Base-by-base conservation (phyloP, 2,797 vertebrate species). In the Manis pentadactyla region DNA sequence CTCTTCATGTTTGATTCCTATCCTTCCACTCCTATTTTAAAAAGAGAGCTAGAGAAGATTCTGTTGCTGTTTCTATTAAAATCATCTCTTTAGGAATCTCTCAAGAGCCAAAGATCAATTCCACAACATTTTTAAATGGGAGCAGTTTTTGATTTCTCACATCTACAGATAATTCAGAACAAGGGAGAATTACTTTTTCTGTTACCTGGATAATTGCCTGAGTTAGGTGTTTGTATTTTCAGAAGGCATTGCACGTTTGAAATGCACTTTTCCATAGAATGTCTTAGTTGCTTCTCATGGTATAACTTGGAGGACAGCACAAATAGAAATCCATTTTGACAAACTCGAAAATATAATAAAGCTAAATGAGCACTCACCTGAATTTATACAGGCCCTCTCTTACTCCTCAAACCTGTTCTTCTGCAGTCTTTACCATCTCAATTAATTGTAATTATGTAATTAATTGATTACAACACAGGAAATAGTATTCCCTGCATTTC, bases 341-440 rank as follows among this genome's bases (percentile, higher is more conserved):
- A 92, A 61, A 55, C 84, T 86, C 74, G 10, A 77, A 96, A 85
- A 51, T 34, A 77, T 51, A 87, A 34, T 75, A 53, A 25, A 84
- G 25, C 63, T 42, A 89, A 88, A 11, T 27, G 75, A 87, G 75
- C 7, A 83, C 5, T 53, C 7, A n/a, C 23, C 49, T 87, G 51
- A 69, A 42, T 78, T 95, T 91, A 85, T 85, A 53, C 0, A 55
- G 7, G 4, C 12, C 69, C 61, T 78, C 3, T 83, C 34, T 92
- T 61, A 69, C 34, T 1, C 17, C 12, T 6, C 10, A 86, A 61
- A 37, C 7, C 21, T 92, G 13, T 55, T 83, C 2, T 29, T 74
- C 34, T 10, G 5, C 0, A 31, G 7, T 15, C 25, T 57, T 69
- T 66, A 57, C 2, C 39, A 51, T 90, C 42, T 75, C n/a, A 63